Evolutionary conservation across 2,888 invertebrate genomes (phyloP).

Genomic region (Mesorhabditis spiculigera): DNA sequence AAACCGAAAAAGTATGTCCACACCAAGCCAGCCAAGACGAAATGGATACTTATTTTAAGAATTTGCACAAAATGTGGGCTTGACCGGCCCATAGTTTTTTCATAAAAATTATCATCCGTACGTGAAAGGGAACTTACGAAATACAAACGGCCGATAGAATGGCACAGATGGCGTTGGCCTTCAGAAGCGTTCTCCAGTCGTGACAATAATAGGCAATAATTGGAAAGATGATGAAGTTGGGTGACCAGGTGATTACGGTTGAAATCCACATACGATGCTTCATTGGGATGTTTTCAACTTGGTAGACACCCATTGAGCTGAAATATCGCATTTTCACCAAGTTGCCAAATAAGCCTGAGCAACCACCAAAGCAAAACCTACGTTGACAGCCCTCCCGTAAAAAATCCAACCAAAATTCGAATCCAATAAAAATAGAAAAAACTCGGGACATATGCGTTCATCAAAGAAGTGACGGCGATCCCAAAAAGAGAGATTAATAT

Average conservation of each 20-base stretch:
- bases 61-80: slow-evolving; percentile 1
- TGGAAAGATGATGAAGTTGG: slow-evolving; percentile 38
- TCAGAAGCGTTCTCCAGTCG: slow-evolving; percentile 9
- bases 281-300: slow-evolving; percentile 39
- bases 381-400: slow-evolving; percentile 26
- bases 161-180: background rate
- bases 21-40: background rate
- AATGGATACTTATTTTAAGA: background rate
- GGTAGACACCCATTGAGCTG: slow-evolving; percentile 19
- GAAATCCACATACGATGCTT: slow-evolving; percentile 31
- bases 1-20: background rate
- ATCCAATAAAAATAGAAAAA: slow-evolving; percentile 19
- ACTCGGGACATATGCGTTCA: slow-evolving; percentile 18
- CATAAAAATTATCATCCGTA: slow-evolving; percentile 9
- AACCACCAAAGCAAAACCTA: slow-evolving; percentile 11
- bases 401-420: slow-evolving; percentile 22
- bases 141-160: background rate
- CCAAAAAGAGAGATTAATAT: slow-evolving; percentile 18
- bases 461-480: slow-evolving; percentile 17
- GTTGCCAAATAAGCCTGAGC: background rate
- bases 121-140: background rate
- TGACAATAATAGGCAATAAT: slow-evolving; percentile 20
- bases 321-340: background rate
- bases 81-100: slow-evolving; percentile 25
- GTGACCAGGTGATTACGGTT: slow-evolving; percentile 19